Percentiles rank a stretch among this genome's conserved stretches.
These are phyloP conservation scores for Apodemia zela DNA, from an alignment of 2,888 invertebrate species.

Conservation along the genomic window DNA sequence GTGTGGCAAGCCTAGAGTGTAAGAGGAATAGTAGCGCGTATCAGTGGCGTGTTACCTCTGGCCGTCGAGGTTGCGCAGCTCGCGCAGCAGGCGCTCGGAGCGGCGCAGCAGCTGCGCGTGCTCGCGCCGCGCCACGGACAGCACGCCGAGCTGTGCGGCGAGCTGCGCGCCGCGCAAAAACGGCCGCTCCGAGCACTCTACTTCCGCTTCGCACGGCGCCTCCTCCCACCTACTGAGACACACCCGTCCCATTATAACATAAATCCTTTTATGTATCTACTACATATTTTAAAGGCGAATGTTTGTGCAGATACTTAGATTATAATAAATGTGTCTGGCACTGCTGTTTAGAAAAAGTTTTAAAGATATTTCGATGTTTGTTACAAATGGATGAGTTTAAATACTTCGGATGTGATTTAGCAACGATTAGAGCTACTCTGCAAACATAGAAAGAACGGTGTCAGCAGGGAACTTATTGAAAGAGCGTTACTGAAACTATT, in stretches of 20 bases:
- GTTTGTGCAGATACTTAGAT: too few species aligned
- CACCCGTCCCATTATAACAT: not conserved
- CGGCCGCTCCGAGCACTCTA: constrained; percentile 21
- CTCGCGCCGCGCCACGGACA: constrained; percentile 93
- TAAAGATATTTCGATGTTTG: too few species aligned
- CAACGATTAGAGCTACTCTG: too few species aligned
- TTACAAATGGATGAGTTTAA: too few species aligned
- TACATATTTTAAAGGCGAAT: too few species aligned
- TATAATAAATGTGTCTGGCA: too few species aligned
- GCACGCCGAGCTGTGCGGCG: constrained; percentile 94
- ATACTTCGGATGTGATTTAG: too few species aligned
- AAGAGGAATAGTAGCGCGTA: not conserved
- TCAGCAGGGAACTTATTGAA: too few species aligned
- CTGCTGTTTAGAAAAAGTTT: too few species aligned
- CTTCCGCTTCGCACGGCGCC: constrained; percentile 66
- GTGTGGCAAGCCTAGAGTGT: not conserved
- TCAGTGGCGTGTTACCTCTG: constrained; percentile 77
- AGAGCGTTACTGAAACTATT: too few species aligned
- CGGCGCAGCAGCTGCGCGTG: constrained; percentile 92
- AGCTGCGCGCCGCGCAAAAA: constrained; percentile 93
- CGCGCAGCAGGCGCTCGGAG: constrained; percentile 92
- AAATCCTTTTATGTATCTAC: too few species aligned
- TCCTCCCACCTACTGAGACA: constrained; percentile 40
- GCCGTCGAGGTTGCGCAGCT: constrained; percentile 94
- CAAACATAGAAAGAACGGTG: too few species aligned